Base-by-base conservation (phyloP, 2,888 invertebrate genomes). In the Zootermopsis nevadensis region DNA sequence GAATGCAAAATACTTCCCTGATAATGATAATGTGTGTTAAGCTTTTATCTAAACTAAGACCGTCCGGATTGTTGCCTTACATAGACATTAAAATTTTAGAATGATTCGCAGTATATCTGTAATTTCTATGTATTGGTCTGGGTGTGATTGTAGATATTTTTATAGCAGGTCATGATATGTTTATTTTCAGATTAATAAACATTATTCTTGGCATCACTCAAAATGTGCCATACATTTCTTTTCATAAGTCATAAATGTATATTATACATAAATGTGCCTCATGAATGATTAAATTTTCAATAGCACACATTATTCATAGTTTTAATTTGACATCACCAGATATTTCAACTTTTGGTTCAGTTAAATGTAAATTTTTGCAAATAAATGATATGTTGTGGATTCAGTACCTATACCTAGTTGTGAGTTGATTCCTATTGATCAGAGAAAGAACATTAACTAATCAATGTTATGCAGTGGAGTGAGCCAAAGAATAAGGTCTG, bases 51-150 rank as follows among this genome's bases (percentile, higher is more conserved):
- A 31, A 69, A 4, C 4, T 69, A 69, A 31, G 69, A 69, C 69
- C 69, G 69, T 69, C 69, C 69, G 69, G 69, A 69, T 33, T 69
- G 69, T 69, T 69, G 69, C 69, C 69, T 69, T 69, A 69, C 30
- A 69, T 22, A 69, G n/a, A 60, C 10, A 12, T 60, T 60, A 2
- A 69, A 69, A 69, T 69, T 69, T 33, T 31, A 69, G 31, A 69
- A 8, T 30, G 31, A 69, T n/a, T 60, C n/a, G 7, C 6, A 8
- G 7, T 8, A 60, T n/a, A 60, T 27, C n/a, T 60, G n/a, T n/a
- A 33, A 69, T 33, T 31, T 27, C 2, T 69, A 69, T 69, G 33
- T 33, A 12, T 15, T 60, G 60, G 27, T 27, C 60, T 60, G 7
- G n/a, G n/a, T 60, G 27, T 60, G n/a, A 27, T 60, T 48, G 48